Evolutionary conservation across 2,797 vertebrate species (phyloP).

Genomic region (Ctenopoma kingsleyae): DNA sequence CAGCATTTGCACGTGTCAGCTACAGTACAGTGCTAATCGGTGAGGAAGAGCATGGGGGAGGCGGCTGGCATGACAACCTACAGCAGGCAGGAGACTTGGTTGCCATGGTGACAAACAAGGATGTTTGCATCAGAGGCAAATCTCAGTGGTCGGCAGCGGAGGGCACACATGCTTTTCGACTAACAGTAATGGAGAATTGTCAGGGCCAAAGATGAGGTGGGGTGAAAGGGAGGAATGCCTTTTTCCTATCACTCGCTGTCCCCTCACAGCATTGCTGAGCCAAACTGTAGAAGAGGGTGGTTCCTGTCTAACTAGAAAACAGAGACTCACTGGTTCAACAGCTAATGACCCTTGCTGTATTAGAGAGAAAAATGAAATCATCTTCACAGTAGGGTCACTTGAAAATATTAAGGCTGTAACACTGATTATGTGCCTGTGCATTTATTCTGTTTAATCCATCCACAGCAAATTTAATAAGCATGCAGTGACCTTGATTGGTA

Average conservation of each 20-base stretch:
- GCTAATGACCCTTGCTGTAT: conserved; percentile 38
- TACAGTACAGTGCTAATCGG: conserved; percentile 68
- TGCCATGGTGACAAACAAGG: conserved; percentile 85
- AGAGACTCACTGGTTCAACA: conserved; percentile 39
- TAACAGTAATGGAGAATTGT: conserved; percentile 49
- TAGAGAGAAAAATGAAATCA: conserved; percentile 49
- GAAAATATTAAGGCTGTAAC: conserved; percentile 35
- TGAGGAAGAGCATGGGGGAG: conserved; percentile 62
- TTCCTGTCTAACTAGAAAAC: conserved; percentile 36
- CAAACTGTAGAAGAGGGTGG: conserved; percentile 12
- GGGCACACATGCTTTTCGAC: conserved; percentile 51
- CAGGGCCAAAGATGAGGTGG: conserved; percentile 38
- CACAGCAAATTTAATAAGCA: conserved; percentile 47
- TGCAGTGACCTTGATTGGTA: conserved; percentile 65
- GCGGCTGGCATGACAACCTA: conserved; percentile 81
- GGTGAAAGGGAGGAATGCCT: conserved; percentile 31
- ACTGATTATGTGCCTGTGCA: conserved; percentile 36
- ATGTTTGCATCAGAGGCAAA: conserved; percentile 85
- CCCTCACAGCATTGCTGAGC: conserved; percentile 22
- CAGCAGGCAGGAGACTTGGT: conserved; percentile 81
- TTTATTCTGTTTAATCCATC: conserved; percentile 42
- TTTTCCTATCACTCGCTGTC: conserved; percentile 21
- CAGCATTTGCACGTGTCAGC: conserved; percentile 55
- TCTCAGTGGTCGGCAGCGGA: conserved; percentile 65
- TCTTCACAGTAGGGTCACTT: conserved; percentile 48